Evolutionary conservation across 2,797 vertebrate genomes (phyloP), one percentile per base, ranked within the genome.

Genomic region (Knipowitschia caucasica): DNA sequence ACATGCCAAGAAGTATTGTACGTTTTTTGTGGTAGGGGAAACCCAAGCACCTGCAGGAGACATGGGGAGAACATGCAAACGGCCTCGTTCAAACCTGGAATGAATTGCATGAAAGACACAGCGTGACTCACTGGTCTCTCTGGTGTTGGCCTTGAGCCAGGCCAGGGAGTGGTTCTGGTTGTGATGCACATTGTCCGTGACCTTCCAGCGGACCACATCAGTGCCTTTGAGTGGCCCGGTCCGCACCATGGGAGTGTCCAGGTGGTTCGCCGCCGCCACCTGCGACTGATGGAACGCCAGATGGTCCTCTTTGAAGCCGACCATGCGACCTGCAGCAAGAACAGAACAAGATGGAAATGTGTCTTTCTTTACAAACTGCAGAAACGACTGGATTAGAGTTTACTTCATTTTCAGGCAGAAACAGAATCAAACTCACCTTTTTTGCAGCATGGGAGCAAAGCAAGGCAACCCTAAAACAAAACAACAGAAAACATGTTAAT

Each of bases 291-390:
- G 92, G 0, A 98, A 80, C 90, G 97, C 84, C 80, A 98, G 97
- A 58, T 98, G 93, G 1, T 99, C 93, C 68, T 99, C 95, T 82
- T 94, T 97, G 73, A 98, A 99, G 70, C 96, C 95, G 27, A 99
- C 92, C 29, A 83, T 92, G 58, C 94, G 94, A 50, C 97, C 97
- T 99, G 80, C 15, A 31, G 0, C 11, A 15, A 1, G 2, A 21
- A 25, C 3, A 24, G 9, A 42, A 6, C 5, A 18, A 30, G 23
- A 43, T 8, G 42, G 10, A 26, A 15, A 42, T 12, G 4, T 0
- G 10, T 12, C 15, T 20, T 21, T 18, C 21, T 9, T 25, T 75
- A n/a, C n/a, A n/a, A n/a, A n/a, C n/a, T n/a, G n/a, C n/a, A n/a
- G n/a, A n/a, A n/a, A n/a, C n/a, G n/a, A n/a, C n/a, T n/a, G n/a